phyloP scores from a whole-genome alignment of 2,888 invertebrate genomes.

The Ceramica pisi region DNA sequence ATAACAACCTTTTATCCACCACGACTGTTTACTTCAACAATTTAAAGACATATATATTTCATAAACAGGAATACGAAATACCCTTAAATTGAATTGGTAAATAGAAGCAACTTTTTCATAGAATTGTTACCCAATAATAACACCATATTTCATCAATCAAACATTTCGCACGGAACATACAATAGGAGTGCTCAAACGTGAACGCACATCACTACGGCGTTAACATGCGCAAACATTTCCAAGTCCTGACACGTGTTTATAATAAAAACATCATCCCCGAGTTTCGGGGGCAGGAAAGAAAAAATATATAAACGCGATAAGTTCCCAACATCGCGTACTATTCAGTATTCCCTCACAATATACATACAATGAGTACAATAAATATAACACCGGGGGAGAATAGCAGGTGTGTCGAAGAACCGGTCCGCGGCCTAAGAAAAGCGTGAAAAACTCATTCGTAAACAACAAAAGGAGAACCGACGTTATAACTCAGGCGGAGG shows the following conservation, averaged over 20 bases:
- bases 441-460: slow-evolving; percentile 89
- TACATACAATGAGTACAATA: slow-evolving; percentile 81
- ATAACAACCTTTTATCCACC: slow-evolving; percentile 7
- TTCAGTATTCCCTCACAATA: slow-evolving; percentile 76
- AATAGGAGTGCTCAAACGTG: slow-evolving; percentile 77
- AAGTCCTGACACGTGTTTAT: slow-evolving; percentile 84
- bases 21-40: slow-evolving; percentile 6
- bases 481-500: slow-evolving; percentile 79
- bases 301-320: slow-evolving; percentile 82
- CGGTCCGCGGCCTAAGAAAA: slow-evolving; percentile 78
- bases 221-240: slow-evolving; percentile 84
- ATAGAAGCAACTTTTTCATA: slow-evolving; percentile 27
- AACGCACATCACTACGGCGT: slow-evolving; percentile 78
- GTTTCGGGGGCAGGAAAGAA: slow-evolving; percentile 58
- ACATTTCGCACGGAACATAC: slow-evolving; percentile 68
- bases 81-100: slow-evolving; percentile 21
- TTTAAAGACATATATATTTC: slow-evolving; percentile 15
- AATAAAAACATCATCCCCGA: slow-evolving; percentile 88
- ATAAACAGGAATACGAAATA: slow-evolving; percentile 16
- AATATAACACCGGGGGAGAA: slow-evolving; percentile 78
- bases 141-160: slow-evolving; percentile 71
- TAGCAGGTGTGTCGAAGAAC: slow-evolving; percentile 85
- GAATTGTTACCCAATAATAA: slow-evolving; percentile 55
- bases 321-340: slow-evolving; percentile 82
- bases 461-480: slow-evolving; percentile 86